Percentiles rank a stretch among this genome's conserved stretches.
phyloP scores from a whole-genome alignment of 1,140 invertebrate species.

The Aphaenogaster floridana region DNA sequence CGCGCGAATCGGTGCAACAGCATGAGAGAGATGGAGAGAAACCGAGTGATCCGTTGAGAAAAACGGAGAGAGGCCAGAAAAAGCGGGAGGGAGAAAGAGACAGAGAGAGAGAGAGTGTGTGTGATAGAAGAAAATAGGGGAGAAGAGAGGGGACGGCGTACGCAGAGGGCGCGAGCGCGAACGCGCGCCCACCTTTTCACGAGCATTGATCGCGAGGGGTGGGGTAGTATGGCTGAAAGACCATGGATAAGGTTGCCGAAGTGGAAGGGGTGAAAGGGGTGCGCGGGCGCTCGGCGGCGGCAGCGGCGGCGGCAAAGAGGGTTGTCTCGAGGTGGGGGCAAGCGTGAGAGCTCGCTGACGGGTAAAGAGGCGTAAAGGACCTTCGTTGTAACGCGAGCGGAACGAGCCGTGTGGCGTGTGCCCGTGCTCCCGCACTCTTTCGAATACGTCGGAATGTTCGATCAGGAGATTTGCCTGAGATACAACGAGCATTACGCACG shows the following conservation, averaged over 20 bases:
- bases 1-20: constrained; percentile 22
- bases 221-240: constrained; percentile 71
- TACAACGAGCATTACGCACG: background rate
- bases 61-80: constrained; percentile 12
- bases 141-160: constrained; percentile 78
- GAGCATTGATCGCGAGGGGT: constrained; percentile 84
- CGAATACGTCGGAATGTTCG: constrained; percentile 44
- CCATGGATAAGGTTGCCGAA: constrained; percentile 61
- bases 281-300: constrained; percentile 33
- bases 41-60: background rate
- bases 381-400: constrained; percentile 58
- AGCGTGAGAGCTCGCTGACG: constrained; percentile 69
- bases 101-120: background rate
- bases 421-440: constrained; percentile 42
- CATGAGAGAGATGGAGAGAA: background rate
- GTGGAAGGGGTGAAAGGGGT: constrained; percentile 51
- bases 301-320: constrained; percentile 66
- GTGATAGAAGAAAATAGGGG: background rate
- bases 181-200: constrained; percentile 82
- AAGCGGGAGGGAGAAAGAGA: background rate
- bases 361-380: constrained; percentile 70
- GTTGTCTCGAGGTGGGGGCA: constrained; percentile 60
- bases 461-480: constrained; percentile 6
- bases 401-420: constrained; percentile 36
- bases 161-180: constrained; percentile 84